Evolutionary conservation across 37 sponge, comb jelly and placozoan species (phyloP).

Genomic region (Sycon ciliatum): DNA sequence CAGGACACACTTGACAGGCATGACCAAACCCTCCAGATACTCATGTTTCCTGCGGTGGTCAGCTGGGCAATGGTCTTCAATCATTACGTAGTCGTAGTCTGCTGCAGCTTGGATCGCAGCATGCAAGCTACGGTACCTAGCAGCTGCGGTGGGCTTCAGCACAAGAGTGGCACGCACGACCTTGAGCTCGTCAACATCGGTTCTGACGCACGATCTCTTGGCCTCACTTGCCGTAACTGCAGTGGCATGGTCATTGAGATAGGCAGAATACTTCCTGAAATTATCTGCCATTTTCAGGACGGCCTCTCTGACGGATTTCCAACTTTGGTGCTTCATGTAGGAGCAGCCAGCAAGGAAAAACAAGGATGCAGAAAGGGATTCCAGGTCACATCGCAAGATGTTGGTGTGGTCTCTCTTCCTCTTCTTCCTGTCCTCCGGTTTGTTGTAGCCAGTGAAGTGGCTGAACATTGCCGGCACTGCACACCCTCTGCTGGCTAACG

Average conservation of each 20-base stretch:
- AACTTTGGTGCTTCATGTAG: too few relatives aligned
- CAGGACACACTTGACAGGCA: too few relatives aligned
- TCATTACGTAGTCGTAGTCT: constrained; percentile 29
- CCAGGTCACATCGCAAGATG: constrained; percentile 18
- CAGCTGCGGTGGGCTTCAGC: constrained; percentile 25
- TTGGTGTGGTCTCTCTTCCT: constrained; percentile 19
- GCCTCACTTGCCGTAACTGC: constrained; percentile 21
- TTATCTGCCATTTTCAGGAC: constrained; percentile 38
- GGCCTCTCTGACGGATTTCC: constrained; percentile 24
- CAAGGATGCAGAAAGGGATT: constrained; percentile 25
- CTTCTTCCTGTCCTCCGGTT: constrained; percentile 23
- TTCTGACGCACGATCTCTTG: constrained; percentile 20
- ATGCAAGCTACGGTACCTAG: constrained; percentile 30
- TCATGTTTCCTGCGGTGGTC: constrained; percentile 18
- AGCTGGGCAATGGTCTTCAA: constrained; percentile 34
- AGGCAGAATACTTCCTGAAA: constrained; percentile 39
- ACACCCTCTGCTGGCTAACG: constrained; percentile 24
- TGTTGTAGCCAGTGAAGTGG: constrained; percentile 41
- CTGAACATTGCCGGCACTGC: constrained; percentile 24
- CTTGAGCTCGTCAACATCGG: constrained; percentile 34
- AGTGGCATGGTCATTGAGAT: constrained; percentile 24
- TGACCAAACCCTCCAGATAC: constrained; percentile 33
- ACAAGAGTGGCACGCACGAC: neutral
- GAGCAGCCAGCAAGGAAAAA: constrained; percentile 24
- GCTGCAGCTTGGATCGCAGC: constrained; percentile 9